Base-by-base conservation (phyloP, 2,797 vertebrate species). In the Mus minutoides region DNA sequence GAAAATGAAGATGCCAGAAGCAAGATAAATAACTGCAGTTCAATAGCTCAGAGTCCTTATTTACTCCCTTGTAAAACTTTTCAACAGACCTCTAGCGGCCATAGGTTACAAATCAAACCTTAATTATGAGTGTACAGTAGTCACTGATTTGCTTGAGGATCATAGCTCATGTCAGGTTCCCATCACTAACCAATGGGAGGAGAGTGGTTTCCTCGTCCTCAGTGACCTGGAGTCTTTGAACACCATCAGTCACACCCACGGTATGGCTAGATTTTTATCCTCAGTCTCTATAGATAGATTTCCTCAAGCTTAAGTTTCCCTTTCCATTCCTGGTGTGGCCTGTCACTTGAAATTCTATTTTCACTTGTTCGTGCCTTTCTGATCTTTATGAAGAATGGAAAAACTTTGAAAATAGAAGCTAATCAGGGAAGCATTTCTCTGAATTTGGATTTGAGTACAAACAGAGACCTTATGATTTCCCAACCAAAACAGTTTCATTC, bases 21-120 rank as follows among this genome's bases (percentile, higher is more conserved):
- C 89, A 96, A 86, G 95, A 62, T 64, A 88, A 67, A 95, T 93
- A 84, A 88, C 69, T 94, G 94, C 24, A 58, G 67, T 77, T 93
- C 82, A 88, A 2, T 82, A 93, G 67, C 73, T 93, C 43, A 69
- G 21, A 93, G 5, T 26, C 56, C 43, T 84, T 91, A 46, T 89
- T 92, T 95, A 91, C 69, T 93, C 46, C 69, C 43, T 88, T 86
- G 56, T 79, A 84, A 83, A 96, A 56, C 12, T n/a, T 17, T 92
- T 87, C 79, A 83, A 7, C 31, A 56, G n/a, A 46, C 62, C 62
- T 94, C 52, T 62, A 92, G 4, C 34, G 21, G 43, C 29, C 88
- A 96, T 46, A 52, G 60, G 62, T 60, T 84, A 88, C 88, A 84
- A 86, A 92, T 87, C 77, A 83, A 43, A 94, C 62, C 43, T 86